Evolutionary conservation across 2,113 vertebrate genomes (phyloP), one percentile per base, ranked within the genome.

Genomic region (Ardeotis arabs): DNA sequence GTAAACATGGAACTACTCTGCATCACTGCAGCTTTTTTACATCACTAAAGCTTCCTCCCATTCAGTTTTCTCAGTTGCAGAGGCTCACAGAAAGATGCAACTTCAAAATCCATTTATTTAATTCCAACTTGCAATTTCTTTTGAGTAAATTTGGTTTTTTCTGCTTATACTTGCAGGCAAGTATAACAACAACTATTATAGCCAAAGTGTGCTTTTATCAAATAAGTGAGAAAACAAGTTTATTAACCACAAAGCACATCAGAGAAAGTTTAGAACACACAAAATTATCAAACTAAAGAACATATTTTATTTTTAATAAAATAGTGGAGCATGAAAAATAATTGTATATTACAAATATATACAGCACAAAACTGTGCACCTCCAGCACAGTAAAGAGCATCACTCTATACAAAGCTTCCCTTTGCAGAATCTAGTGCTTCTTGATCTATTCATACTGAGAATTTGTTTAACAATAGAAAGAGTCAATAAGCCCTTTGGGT

Each of bases 291-390:
- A 99, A 99, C 98, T 99, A 99, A 97, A 98, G 95, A 95, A 98
- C 97, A 95, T 96, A 87, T 98, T 99, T 98, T 99, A 98, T 98
- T 98, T 98, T 98, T 98, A 99, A 99, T 99, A 99, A 99, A 99
- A 99, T 99, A 98, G 98, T 96, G 96, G 97, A 91, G 93, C 98
- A 97, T 97, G 98, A 97, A 98, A 98, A 98, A 98, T 97, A 98
- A 97, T 94, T 90, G 70, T 98, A 97, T 97, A 83, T 98, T 98
- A 99, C 99, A 99, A 98, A 98, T 98, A 98, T 98, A 98, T 98
- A 99, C 98, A 98, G 97, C 88, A 95, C 97, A 95, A 12, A 90
- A 59, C 88, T 80, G 45, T 93, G 96, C 95, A 76, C 77, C 45
- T 82, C 88, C 45, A 84, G 82, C 92, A 90, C 72, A 97, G 98